Conservation (phyloP, 2,113 vertebrate species). For the Semicossyphus pulcher region DNA sequence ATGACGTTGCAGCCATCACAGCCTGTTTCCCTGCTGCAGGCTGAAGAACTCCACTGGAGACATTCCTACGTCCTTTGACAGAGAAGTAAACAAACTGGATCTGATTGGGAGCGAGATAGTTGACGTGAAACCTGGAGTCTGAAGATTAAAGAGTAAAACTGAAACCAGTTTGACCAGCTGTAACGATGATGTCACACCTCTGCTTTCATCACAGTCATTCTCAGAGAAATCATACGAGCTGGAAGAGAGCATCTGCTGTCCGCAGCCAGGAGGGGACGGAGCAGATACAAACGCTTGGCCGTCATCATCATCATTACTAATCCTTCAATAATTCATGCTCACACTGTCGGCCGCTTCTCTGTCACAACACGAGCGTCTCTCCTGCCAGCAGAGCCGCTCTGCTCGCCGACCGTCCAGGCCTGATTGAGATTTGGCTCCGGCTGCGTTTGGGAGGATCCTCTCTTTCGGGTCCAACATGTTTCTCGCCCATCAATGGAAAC, state of each 20-base stretch:
- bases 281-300: background rate
- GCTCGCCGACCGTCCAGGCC: background rate
- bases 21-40: too few species aligned
- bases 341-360: background rate
- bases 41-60: too few species aligned
- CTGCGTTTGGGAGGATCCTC: slow-evolving; percentile 38
- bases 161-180: background rate
- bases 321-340: slow-evolving; percentile 46
- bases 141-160: too few species aligned
- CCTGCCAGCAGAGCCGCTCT: slow-evolving; percentile 5
- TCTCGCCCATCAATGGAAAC: slow-evolving; percentile 61
- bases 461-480: slow-evolving; percentile 51
- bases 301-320: slow-evolving; percentile 6
- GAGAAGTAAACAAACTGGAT: too few species aligned
- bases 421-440: slow-evolving; percentile 52
- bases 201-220: background rate
- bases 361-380: background rate
- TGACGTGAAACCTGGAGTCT: too few species aligned
- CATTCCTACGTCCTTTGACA: too few species aligned
- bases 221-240: background rate
- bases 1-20: too few species aligned
- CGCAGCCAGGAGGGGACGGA: background rate
- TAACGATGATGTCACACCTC: slow-evolving; percentile 2
- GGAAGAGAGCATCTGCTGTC: slow-evolving; percentile 13
- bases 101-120: too few species aligned